phyloP scores from a whole-genome alignment of 2,797 vertebrate species.

The Lemur catta region DNA sequence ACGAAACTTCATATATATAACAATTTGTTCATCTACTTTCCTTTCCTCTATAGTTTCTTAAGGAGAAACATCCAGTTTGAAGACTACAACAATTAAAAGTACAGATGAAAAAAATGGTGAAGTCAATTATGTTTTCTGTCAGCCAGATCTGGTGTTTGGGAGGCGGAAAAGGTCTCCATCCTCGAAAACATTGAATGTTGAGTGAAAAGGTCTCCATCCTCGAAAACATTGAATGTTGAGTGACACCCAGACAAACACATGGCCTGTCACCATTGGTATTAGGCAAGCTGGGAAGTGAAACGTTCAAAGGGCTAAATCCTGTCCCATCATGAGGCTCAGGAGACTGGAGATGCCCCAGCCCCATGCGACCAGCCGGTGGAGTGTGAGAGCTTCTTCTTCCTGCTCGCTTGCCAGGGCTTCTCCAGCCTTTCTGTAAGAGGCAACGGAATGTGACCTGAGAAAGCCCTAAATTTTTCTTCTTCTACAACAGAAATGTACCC shows the following conservation, averaged over 20 bases:
- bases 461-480: background rate
- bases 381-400: background rate
- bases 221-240: background rate
- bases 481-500: background rate
- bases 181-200: background rate
- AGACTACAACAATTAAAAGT: background rate
- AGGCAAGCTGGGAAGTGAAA: too few species aligned
- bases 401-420: background rate
- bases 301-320: background rate
- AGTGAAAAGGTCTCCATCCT: rapidly evolving
- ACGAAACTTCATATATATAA: background rate
- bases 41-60: background rate
- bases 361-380: rapidly evolving
- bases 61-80: background rate
- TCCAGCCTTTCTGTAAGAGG: background rate
- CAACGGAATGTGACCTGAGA: background rate
- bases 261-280: rapidly evolving
- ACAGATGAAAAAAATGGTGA: background rate
- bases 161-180: rapidly evolving
- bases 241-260: background rate
- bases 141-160: background rate
- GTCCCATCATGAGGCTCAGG: background rate
- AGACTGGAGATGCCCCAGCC: background rate
- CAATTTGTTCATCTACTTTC: background rate
- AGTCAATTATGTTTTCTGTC: background rate